Evolutionary conservation across 1,140 invertebrate species (phyloP), one percentile per base, ranked within the genome.

Genomic region (Zeugodacus cucurbitae): DNA sequence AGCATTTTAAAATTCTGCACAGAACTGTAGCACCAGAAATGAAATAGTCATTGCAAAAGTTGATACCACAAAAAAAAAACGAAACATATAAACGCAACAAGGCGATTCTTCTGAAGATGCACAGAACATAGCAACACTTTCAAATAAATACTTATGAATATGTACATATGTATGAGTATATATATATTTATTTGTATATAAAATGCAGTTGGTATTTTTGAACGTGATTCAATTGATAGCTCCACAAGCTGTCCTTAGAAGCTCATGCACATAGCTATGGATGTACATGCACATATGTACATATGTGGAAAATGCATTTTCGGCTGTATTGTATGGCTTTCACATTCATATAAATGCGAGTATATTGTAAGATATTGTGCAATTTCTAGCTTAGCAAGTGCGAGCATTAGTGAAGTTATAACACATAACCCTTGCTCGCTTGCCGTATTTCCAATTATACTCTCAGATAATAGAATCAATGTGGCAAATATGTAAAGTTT

Each of bases 141-240:
- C 59, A n/a, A 67, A 3, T 54, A 67, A 20, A 17, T 11, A 17
- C 11, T n/a, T n/a, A 67, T 34, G 32, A 5, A 17, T 67, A 67
- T 29, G 34, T 4, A 32, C 14, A 32, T 67, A 32, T 67, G 64
- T 7, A 32, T 32, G 26, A 1, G 14, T 67, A 32, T 2, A 67
- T 32, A 32, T 67, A 32, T 67, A 32, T 67, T 67, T 67, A 32
- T 67, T 17, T 67, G 11, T 34, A 67, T 32, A 67, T 32, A 32
- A 67, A 67, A 67, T 17, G 14, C 29, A 67, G 26, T 67, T 67
- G 26, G 14, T 67, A 67, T 67, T 67, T 54, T 14, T 20, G 64
- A 67, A 67, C 64, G 64, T 67, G 64, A 67, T 26, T 67, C 29
- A 67, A 67, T 67, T 67, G 64, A 67, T 67, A 67, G 64, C 26